Conservation (phyloP, 2,797 vertebrate species). For the Taeniopygia guttata region DNA sequence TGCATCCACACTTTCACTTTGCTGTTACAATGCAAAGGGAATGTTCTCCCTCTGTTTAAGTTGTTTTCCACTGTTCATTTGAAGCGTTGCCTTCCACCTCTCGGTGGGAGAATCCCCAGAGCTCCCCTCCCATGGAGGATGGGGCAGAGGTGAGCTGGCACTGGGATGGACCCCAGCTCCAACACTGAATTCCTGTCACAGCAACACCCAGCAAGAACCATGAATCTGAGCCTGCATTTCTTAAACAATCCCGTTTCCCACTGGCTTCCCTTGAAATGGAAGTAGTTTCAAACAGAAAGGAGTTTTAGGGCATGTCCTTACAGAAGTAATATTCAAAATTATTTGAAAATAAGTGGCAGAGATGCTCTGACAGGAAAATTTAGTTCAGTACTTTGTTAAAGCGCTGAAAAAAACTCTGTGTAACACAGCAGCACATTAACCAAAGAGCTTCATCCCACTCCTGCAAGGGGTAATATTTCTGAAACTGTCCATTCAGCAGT, state of each 20-base stretch:
- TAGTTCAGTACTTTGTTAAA: neutral
- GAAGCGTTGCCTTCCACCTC: neutral
- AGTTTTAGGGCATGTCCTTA: neutral
- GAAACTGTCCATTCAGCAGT: neutral
- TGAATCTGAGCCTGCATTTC: neutral
- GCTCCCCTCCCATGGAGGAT: neutral
- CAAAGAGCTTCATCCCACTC: neutral
- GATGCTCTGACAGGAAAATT: neutral
- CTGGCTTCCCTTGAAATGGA: neutral
- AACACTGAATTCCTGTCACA: neutral
- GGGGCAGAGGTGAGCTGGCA: neutral
- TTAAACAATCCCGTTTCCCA: neutral
- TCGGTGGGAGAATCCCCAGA: neutral
- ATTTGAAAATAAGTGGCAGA: neutral
- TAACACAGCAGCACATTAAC: neutral
- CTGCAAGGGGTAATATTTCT: neutral
- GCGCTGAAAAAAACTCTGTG: neutral
- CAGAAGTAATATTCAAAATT: neutral
- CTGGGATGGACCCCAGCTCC: neutral
- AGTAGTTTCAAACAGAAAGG: neutral
- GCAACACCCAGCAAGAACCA: neutral
- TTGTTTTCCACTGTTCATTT: neutral
- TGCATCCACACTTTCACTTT: fast-evolving
- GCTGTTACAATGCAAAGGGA: neutral
- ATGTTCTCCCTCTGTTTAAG: neutral